Base-by-base conservation (phyloP, 2,888 invertebrate species). In the Drosophila villosipedis region DNA sequence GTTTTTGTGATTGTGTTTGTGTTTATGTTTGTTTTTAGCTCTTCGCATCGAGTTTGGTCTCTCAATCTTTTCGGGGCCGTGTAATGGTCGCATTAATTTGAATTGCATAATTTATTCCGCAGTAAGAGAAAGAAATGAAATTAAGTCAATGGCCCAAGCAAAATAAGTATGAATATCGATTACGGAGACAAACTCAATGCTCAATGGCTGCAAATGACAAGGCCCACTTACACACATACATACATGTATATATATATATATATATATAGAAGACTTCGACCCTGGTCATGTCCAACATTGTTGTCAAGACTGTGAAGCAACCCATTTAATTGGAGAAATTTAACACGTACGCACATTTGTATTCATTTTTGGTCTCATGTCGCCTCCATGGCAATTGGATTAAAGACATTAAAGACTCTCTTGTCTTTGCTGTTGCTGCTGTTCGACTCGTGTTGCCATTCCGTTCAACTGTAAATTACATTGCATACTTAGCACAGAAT, bases 321-420 rank as follows among this genome's bases (percentile, higher is more conserved):
- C 84, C 91, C 91, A 91, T 92, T 92, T 91, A 92, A 92, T 92
- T 92, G 91, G 84, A 84, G 80, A 92, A 92, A 91, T 92, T 91
- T 90, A 85, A 91, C 92, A 92, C 92, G 92, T 92, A 92, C 87
- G 71, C 79, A 86, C 91, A 91, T 92, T 92, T 92, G 92, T 92
- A 92, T 92, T 92, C 91, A 90, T 91, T 87, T 73, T 76, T 70
- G 81, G 78, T 75, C 82, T 78, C 83, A 83, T 83, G 84, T 80
- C 80, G 47, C 64, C 74, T 78, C 9, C 47, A 9, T 47, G 80
- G 78, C 88, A 88, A 87, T 86, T 85, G 87, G 87, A 86, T 87
- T 88, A 88, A 88, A 86, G 85, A 80, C 85, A 84, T 85, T 85
- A 85, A 87, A 85, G 84, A 85, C 73, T 68, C 68, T 60, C 54